phyloP scores from a whole-genome alignment of 2,797 vertebrate genomes.

The Botia kubotai region DNA sequence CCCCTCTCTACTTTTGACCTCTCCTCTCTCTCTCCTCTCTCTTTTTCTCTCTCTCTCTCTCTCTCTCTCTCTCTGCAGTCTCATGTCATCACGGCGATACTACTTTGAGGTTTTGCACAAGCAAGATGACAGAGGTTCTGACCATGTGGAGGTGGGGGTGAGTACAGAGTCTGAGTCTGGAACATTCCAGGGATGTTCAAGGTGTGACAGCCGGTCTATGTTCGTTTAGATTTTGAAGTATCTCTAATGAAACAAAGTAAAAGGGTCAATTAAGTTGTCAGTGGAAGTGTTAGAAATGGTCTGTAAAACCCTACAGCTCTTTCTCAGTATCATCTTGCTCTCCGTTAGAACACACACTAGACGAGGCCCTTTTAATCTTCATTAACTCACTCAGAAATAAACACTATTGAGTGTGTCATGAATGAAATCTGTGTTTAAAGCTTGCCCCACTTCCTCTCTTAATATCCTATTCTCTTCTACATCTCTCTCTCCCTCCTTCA shows the following conservation, averaged over 20 bases:
- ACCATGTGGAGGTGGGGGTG: conserved; percentile 89
- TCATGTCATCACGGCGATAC: conserved; percentile 82
- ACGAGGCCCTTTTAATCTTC: not conserved
- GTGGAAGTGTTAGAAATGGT: not conserved
- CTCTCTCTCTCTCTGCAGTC: conserved; percentile 64
- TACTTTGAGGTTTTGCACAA: conserved; percentile 90
- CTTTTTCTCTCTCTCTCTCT: not conserved
- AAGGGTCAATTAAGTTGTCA: not conserved
- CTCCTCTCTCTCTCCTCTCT: too few species aligned
- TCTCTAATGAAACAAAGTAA: not conserved
- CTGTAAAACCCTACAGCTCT: not conserved
- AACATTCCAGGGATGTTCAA: not conserved
- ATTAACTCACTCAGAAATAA: not conserved
- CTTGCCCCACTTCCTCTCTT: not conserved
- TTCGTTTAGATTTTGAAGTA: not conserved
- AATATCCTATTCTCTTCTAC: not conserved
- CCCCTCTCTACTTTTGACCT: too few species aligned
- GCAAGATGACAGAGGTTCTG: conserved; percentile 85
- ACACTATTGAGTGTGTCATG: conserved; percentile 1
- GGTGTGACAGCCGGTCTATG: not conserved
- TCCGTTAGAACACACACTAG: not conserved
- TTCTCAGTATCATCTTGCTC: not conserved
- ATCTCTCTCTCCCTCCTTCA: too few species aligned
- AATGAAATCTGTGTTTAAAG: conserved; percentile 10
- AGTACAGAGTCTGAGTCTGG: conserved; percentile 63